These are phyloP conservation scores for Morelia viridis DNA, from an alignment of 2,797 vertebrate species.

Conservation along the genomic window DNA sequence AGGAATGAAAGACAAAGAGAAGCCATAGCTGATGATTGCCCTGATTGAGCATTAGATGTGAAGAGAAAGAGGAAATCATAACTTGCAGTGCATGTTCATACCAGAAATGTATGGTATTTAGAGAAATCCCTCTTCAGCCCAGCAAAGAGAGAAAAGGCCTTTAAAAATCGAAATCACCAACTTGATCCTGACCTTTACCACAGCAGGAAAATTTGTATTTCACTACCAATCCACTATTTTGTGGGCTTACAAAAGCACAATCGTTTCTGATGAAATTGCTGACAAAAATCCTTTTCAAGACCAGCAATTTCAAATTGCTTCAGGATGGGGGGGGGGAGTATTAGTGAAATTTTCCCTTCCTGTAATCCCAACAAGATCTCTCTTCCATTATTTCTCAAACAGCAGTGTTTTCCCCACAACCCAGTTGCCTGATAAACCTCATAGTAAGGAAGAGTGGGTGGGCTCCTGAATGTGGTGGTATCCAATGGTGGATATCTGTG, in stretches of 20 bases:
- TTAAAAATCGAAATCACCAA: neutral
- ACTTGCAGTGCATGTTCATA: neutral
- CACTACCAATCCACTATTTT: neutral
- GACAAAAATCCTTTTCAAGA: neutral
- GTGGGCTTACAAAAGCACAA: neutral
- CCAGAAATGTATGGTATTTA: neutral
- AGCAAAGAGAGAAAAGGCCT: neutral
- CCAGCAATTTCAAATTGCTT: neutral
- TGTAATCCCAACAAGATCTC: neutral
- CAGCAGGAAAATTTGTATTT: neutral
- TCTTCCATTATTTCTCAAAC: neutral
- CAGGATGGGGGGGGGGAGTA: neutral
- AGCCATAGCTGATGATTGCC: neutral
- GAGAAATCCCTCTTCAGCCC: neutral
- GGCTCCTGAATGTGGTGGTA: neutral
- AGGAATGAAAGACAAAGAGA: neutral
- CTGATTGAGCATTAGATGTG: neutral
- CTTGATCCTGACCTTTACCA: neutral
- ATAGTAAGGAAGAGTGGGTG: neutral
- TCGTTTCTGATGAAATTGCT: neutral
- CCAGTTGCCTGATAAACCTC: neutral
- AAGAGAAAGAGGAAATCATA: neutral
- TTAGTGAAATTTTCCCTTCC: neutral
- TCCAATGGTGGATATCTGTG: neutral
- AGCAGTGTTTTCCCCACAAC: neutral